A percentile compares a stretch with the other conserved stretches of the same genome.
Evolutionary conservation across 2,113 vertebrate genomes (phyloP).

Genomic region (Heterocephalus glaber): DNA sequence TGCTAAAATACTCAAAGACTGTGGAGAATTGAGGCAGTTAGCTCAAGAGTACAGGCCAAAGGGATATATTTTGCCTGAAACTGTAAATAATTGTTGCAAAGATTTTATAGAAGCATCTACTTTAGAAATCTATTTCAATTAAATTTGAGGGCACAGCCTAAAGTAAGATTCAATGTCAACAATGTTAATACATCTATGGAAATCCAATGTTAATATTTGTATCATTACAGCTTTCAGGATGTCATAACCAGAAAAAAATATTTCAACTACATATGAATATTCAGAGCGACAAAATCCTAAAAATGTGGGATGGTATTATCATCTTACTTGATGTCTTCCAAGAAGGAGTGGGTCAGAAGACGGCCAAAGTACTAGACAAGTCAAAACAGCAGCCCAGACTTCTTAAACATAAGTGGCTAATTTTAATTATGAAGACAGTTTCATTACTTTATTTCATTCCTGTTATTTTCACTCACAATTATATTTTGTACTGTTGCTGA

Average conservation of each 20-base stretch:
- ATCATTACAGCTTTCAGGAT: neutral
- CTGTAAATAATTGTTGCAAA: slow-evolving; percentile 38
- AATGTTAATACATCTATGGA: slow-evolving; percentile 31
- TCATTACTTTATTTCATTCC: slow-evolving; percentile 51
- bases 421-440: slow-evolving; percentile 57
- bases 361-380: neutral
- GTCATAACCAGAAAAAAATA: neutral
- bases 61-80: slow-evolving; percentile 34
- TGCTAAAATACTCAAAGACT: neutral
- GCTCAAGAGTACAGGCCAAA: neutral
- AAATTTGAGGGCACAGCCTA: slow-evolving; percentile 52
- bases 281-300: slow-evolving; percentile 60
- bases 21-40: neutral
- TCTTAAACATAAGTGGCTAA: slow-evolving; percentile 29
- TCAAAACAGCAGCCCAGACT: neutral
- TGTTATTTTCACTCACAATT: slow-evolving; percentile 49
- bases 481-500: slow-evolving; percentile 51
- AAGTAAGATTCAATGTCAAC: slow-evolving; percentile 51
- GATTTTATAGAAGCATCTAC: slow-evolving; percentile 45
- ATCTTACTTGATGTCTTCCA: neutral
- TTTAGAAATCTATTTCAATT: slow-evolving; percentile 31
- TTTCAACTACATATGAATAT: neutral
- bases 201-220: neutral
- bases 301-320: neutral
- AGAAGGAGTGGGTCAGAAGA: neutral